Conservation (phyloP, 2,797 vertebrate species). For the Meda fulgida region DNA sequence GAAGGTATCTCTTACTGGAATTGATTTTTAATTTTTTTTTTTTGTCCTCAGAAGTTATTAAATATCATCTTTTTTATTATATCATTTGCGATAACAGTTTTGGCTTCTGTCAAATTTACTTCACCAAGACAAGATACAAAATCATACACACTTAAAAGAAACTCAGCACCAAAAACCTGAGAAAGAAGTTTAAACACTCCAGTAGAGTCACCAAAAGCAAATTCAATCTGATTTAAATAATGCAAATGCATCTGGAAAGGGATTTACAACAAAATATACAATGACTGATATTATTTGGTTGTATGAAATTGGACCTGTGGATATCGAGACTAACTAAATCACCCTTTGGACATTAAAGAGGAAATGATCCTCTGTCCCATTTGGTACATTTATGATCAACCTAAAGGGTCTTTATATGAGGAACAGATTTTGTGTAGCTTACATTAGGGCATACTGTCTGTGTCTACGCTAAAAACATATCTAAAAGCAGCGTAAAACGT, state of each 20-base stretch:
- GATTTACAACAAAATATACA: constrained; percentile 17
- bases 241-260: neutral
- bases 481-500: constrained; percentile 44
- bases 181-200: constrained; percentile 56
- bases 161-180: constrained; percentile 60
- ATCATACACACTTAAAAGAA: constrained; percentile 57
- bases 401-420: constrained; percentile 25
- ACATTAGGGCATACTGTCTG: constrained; percentile 45
- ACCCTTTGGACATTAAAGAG: neutral
- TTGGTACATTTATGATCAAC: constrained; percentile 25
- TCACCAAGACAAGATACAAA: constrained; percentile 53
- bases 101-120: constrained; percentile 54
- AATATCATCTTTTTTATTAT: constrained; percentile 40
- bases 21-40: neutral
- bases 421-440: constrained; percentile 8
- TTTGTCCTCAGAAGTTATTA: constrained; percentile 35
- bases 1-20: constrained; percentile 13
- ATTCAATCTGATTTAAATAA: neutral
- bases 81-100: constrained; percentile 46
- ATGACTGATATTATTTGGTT: constrained; percentile 14
- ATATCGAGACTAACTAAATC: neutral
- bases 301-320: constrained; percentile 12
- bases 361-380: constrained; percentile 26
- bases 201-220: constrained; percentile 33
- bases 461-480: constrained; percentile 33